Percentiles rank a stretch among this genome's conserved stretches.
Conservation (phyloP, 2,888 invertebrate genomes). For the Clunio marinus region DNA sequence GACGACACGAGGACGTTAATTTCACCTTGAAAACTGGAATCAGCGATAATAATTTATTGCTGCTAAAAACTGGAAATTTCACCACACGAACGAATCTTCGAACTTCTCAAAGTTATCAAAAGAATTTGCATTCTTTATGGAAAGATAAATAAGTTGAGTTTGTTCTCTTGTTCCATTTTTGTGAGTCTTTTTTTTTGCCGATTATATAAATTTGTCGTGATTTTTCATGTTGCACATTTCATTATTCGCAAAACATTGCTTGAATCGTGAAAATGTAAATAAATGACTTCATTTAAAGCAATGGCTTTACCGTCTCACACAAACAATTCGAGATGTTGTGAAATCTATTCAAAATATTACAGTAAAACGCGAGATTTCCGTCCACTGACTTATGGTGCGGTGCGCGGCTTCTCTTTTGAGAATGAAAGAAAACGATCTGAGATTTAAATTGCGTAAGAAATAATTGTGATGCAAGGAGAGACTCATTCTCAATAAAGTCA, state of each 20-base stretch:
- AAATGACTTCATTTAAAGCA: background rate
- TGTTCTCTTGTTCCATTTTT: no score
- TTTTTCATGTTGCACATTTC: conserved; percentile 8
- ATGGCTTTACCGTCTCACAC: background rate
- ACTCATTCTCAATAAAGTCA: conserved; percentile 12
- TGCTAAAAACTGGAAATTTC: no score
- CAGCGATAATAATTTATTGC: no score
- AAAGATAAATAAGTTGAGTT: no score
- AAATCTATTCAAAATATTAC: conserved; percentile 18
- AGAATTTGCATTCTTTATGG: no score
- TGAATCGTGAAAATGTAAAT: conserved; percentile 21
- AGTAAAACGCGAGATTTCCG: conserved; percentile 13
- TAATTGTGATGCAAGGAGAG: background rate
- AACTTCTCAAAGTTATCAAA: no score
- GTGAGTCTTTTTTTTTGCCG: no score
- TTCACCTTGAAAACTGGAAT: no score
- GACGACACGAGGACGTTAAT: no score
- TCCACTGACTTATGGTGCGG: conserved; percentile 16
- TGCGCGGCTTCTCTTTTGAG: conserved; percentile 3
- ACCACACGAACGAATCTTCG: no score
- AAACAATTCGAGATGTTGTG: conserved; percentile 17
- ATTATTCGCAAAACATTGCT: conserved; percentile 4
- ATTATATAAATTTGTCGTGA: conserved; percentile 21
- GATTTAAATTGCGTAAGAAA: conserved; percentile 14
- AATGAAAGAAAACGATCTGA: background rate